These are phyloP conservation scores for Hemicrepidius hirtus DNA, from an alignment of 2,888 invertebrate genomes.

Conservation along the genomic window DNA sequence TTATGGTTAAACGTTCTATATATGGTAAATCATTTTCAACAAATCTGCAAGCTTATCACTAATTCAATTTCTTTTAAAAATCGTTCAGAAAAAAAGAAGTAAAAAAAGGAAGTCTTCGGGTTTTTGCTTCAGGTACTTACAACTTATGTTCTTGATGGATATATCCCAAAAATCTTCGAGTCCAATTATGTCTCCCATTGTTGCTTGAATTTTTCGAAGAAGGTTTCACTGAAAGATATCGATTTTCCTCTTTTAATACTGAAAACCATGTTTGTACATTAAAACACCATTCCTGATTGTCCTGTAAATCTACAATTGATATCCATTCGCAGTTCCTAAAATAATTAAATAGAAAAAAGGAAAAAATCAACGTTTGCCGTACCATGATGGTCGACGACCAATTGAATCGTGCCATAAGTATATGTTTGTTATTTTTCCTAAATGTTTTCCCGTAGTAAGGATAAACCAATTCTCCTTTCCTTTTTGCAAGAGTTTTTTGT, in stretches of 20 bases:
- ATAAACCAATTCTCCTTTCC: slow-evolving; percentile 55
- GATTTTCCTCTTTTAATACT: slow-evolving; percentile 35
- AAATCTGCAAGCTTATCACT: slow-evolving; percentile 33
- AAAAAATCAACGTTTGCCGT: no score
- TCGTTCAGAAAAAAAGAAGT: no score
- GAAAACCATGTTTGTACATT: slow-evolving; percentile 54
- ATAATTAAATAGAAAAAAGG: background rate
- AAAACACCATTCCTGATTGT: slow-evolving; percentile 50
- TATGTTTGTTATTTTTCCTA: slow-evolving; percentile 53
- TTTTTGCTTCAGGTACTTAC: background rate
- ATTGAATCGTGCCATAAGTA: slow-evolving; percentile 58
- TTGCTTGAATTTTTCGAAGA: background rate
- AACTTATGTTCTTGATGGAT: slow-evolving; percentile 15
- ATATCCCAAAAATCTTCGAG: background rate
- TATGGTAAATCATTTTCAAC: slow-evolving; percentile 49
- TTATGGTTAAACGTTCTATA: slow-evolving; percentile 50
- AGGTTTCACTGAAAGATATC: slow-evolving; percentile 27
- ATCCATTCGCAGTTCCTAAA: slow-evolving; percentile 57
- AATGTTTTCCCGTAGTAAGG: slow-evolving; percentile 48
- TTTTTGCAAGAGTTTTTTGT: slow-evolving; percentile 55
- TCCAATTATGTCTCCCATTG: background rate
- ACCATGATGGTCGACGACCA: slow-evolving; percentile 58
- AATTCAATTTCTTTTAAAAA: background rate
- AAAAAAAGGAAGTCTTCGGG: background rate
- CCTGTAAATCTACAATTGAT: slow-evolving; percentile 56